Percentiles rank a stretch among this genome's conserved stretches.
Evolutionary conservation across 2,888 invertebrate species (phyloP).

Genomic region (Lasioglossum figueresi): DNA sequence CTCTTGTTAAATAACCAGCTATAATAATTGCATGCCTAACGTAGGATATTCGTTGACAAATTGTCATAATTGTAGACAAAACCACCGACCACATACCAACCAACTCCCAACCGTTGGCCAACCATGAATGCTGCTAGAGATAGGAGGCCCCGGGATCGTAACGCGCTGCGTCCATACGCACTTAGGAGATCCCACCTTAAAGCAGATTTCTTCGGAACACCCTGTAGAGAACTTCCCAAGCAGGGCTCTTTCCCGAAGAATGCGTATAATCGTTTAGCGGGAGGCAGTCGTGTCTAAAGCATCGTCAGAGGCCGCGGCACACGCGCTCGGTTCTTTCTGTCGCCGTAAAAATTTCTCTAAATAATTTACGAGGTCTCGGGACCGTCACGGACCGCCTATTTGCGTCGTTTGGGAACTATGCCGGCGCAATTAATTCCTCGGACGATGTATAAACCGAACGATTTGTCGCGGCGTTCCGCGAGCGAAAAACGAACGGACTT

Average conservation of each 20-base stretch:
- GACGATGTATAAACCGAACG: slow-evolving; percentile 56
- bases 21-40: no score
- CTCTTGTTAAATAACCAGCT: no score
- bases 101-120: no score
- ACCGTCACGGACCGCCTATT: slow-evolving; percentile 42
- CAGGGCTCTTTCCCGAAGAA: background rate
- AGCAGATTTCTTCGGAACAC: background rate
- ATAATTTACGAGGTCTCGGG: slow-evolving; percentile 44
- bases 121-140: no score
- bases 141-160: no score
- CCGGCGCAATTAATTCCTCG: slow-evolving; percentile 51
- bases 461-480: slow-evolving; percentile 51
- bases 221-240: background rate
- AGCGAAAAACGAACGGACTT: slow-evolving; percentile 37
- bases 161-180: no score
- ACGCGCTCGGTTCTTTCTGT: slow-evolving; percentile 1
- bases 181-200: background rate
- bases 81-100: no score
- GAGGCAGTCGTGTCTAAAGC: background rate
- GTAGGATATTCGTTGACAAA: no score
- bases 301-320: background rate
- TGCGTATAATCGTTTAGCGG: background rate
- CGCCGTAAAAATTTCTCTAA: slow-evolving; percentile 27
- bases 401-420: slow-evolving; percentile 37
- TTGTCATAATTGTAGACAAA: no score